Base-by-base conservation (phyloP, 2,113 vertebrate species). In the Sander lucioperca region DNA sequence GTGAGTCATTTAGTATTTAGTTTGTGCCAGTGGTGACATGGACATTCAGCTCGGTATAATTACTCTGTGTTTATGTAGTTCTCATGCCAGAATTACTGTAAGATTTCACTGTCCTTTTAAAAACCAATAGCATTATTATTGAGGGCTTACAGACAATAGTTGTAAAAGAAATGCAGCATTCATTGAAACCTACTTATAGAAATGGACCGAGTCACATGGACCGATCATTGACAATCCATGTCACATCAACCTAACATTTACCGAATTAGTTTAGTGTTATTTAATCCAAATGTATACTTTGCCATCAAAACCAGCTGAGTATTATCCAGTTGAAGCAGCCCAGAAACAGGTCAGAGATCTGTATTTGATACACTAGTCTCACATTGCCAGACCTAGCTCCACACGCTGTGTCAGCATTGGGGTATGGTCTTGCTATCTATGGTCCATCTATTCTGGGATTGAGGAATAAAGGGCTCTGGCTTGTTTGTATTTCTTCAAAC, bases 181-280 rank as follows among this genome's bases (percentile, higher is more conserved):
- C 13, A 58, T 58, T 58, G 13, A 58, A 23, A 27, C n/a, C 2
- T 50, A 50, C 48, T 39, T 33, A 33, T 21, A 53, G 50, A 21
- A 18, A 25, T 25, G 5, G 27, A 33, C 36, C 8, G 36, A 39
- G 9, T 43, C 9, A 30, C 13, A 25, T 11, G 3, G 57, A 59
- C 25, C 25, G 3, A 50, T 2, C 33, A 33, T 6, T 33, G 33
- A 1, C 33, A 33, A 33, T 58, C 13, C 23, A 54, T 54, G 9
- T 54, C 53, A 54, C n/a, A 14, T 58, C 57, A 59, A 59, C 15
- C 27, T 33, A 61, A 61, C 30, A 61, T 61, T 36, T 61, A 61
- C 27, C 3, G 0, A 61, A 19, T 15, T 8, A 0, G 27, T 33
- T 61, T 33, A 18, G 15, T 61, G 58, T 19, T 33, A 61, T 61